These are phyloP conservation scores for Drosophila melanica DNA, from an alignment of 1,140 invertebrate species.

Conservation along the genomic window DNA sequence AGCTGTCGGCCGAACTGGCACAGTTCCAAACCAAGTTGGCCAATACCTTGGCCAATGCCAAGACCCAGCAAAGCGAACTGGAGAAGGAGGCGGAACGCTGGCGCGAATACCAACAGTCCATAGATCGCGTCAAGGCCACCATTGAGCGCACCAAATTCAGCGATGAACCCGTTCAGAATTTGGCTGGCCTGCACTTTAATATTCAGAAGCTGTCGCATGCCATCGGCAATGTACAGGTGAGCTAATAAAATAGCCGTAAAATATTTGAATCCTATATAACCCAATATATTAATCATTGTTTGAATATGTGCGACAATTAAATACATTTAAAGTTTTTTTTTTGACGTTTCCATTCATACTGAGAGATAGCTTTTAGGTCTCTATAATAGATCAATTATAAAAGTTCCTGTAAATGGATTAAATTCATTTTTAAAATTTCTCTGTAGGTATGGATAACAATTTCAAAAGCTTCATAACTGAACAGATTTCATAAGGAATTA, in stretches of 20 bases:
- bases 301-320: too few species aligned
- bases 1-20: conserved; percentile 90
- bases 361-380: too few species aligned
- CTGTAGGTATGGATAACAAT: too few species aligned
- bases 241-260: conserved; percentile 48
- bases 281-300: neutral
- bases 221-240: conserved; percentile 91
- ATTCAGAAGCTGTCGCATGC: conserved; percentile 92
- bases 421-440: too few species aligned
- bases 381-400: too few species aligned
- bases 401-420: too few species aligned
- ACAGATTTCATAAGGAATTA: too few species aligned
- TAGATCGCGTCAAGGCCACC: conserved; percentile 90
- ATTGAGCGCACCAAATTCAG: conserved; percentile 89
- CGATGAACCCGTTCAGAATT: conserved; percentile 90
- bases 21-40: conserved; percentile 91
- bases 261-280: neutral
- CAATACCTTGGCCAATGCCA: conserved; percentile 92
- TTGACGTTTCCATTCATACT: too few species aligned
- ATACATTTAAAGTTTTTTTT: too few species aligned
- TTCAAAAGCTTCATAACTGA: too few species aligned
- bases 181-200: conserved; percentile 91
- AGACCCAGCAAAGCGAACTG: conserved; percentile 89
- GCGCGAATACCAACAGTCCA: conserved; percentile 90
- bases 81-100: conserved; percentile 92